Conservation (phyloP, 2,113 vertebrate species). For the human region DNA sequence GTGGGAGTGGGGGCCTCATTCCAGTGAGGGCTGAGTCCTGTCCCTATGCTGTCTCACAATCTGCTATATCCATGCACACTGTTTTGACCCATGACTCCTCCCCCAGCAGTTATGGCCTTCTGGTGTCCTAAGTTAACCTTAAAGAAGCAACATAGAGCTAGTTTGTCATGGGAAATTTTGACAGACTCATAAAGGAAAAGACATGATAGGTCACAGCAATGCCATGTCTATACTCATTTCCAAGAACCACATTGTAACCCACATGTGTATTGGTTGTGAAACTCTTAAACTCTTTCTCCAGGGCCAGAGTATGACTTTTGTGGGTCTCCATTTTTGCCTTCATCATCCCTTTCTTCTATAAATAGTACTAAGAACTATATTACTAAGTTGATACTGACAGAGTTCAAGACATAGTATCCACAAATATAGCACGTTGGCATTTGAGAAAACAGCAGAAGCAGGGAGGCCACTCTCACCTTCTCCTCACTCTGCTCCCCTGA, state of each 20-base stretch:
- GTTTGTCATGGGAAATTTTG: background rate
- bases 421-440: background rate
- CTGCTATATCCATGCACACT: fast-evolving
- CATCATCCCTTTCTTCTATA: background rate
- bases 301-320: background rate
- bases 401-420: background rate
- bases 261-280: background rate
- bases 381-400: background rate
- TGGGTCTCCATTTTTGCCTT: background rate
- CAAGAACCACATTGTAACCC: background rate
- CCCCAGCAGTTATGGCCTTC: background rate
- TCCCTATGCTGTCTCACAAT: background rate
- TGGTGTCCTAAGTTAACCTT: background rate
- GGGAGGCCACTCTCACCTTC: background rate
- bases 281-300: background rate
- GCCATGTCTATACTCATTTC: background rate
- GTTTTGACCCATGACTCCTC: background rate
- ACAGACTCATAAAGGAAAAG: background rate
- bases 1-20: no score
- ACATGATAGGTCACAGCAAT: background rate
- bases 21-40: no score
- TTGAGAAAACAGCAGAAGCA: background rate
- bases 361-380: background rate
- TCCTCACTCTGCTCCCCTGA: background rate
- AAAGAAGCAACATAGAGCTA: background rate